Percentiles rank a stretch among this genome's conserved stretches.
Evolutionary conservation across 2,797 vertebrate genomes (phyloP).

Genomic region (Macrochelys suwanniensis): DNA sequence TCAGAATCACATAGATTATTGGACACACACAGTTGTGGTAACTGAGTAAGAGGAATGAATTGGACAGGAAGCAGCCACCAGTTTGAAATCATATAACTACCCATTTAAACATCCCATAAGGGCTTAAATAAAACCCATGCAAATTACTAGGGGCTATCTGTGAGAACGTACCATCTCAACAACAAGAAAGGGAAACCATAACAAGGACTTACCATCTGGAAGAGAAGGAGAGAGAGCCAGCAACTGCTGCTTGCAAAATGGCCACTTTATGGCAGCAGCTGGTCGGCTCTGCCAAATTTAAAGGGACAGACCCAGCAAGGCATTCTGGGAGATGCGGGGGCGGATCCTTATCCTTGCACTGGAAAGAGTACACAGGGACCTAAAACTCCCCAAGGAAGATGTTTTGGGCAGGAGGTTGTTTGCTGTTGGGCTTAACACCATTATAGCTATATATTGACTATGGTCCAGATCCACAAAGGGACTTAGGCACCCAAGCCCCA

Average conservation of each 20-base stretch:
- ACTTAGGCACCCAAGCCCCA: neutral
- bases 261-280: neutral
- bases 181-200: neutral
- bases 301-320: neutral
- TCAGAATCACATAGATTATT: neutral
- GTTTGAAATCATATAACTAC: neutral
- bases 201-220: neutral
- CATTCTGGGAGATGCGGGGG: neutral
- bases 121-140: neutral
- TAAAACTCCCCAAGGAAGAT: neutral
- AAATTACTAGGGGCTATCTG: rapidly evolving
- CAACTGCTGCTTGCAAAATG: neutral
- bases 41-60: neutral
- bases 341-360: rapidly evolving
- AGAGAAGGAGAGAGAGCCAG: neutral
- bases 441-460: neutral
- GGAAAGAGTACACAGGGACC: neutral
- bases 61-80: neutral
- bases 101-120: rapidly evolving
- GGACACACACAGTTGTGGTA: neutral
- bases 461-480: neutral
- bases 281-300: rapidly evolving
- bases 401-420: neutral
- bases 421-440: neutral
- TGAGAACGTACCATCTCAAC: rapidly evolving